Evolutionary conservation across 1,140 invertebrate genomes (phyloP).

Genomic region (Globodera ellingtonae): DNA sequence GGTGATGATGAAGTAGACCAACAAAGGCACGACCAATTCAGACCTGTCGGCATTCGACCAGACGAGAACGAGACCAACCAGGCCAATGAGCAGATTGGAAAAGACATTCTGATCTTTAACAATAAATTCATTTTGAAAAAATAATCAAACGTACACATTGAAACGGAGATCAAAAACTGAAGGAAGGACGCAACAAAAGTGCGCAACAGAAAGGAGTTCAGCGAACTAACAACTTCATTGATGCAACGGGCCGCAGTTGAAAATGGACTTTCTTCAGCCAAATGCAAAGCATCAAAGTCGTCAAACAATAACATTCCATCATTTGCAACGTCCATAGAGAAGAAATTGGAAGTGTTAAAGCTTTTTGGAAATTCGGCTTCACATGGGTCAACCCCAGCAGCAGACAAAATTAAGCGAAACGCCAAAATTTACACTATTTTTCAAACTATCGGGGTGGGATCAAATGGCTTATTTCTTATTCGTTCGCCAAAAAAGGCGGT

Average conservation of each 20-base stretch:
- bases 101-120: neutral
- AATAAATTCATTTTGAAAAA: neutral
- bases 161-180: slow-evolving; percentile 3
- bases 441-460: too few relatives aligned
- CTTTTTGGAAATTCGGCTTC: too few relatives aligned
- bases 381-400: too few relatives aligned
- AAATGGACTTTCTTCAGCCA: neutral
- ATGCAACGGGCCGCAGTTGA: neutral
- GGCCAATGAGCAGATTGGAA: slow-evolving; percentile 10
- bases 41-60: slow-evolving; percentile 8
- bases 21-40: slow-evolving; percentile 7
- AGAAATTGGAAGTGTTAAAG: too few relatives aligned
- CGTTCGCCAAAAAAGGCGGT: too few relatives aligned
- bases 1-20: slow-evolving; percentile 7
- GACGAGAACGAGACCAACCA: slow-evolving; percentile 3
- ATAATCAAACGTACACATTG: neutral
- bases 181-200: slow-evolving; percentile 6
- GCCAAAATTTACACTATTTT: too few relatives aligned
- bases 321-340: neutral
- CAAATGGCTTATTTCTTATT: too few relatives aligned
- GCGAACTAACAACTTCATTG: neutral
- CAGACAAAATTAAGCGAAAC: too few relatives aligned
- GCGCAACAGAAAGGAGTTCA: neutral
- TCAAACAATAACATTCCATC: neutral
- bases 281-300: neutral